These are phyloP conservation scores for Parnassius mnemosyne DNA, from an alignment of 2,888 invertebrate genomes.

Conservation along the genomic window DNA sequence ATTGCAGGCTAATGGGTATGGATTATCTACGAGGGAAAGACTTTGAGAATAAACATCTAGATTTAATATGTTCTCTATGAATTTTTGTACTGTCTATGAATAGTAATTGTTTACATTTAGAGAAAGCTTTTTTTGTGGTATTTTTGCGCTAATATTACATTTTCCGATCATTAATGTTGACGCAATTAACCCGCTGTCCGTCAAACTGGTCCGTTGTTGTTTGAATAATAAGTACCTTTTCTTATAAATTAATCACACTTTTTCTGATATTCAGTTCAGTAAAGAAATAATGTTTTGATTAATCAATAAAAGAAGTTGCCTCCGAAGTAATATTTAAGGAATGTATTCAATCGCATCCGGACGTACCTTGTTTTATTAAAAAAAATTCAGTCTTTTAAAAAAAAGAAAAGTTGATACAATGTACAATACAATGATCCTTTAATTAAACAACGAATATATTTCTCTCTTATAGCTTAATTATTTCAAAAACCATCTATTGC, in stretches of 20 bases:
- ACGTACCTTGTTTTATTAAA: too few relatives aligned
- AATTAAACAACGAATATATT: too few relatives aligned
- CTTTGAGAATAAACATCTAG: not conserved
- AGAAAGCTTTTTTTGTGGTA: constrained; percentile 29
- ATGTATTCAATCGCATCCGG: too few relatives aligned
- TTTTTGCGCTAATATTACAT: constrained; percentile 39
- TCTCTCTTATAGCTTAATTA: too few relatives aligned
- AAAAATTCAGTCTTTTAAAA: too few relatives aligned
- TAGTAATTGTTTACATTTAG: constrained; percentile 46
- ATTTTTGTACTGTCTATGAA: constrained; percentile 39
- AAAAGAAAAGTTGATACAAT: too few relatives aligned
- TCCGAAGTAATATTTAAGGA: too few relatives aligned
- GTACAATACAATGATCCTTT: too few relatives aligned
- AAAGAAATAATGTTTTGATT: too few relatives aligned
- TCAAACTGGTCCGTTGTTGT: constrained; percentile 39
- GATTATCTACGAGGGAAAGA: constrained; percentile 40
- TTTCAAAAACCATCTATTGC: too few relatives aligned
- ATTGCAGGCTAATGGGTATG: constrained; percentile 46
- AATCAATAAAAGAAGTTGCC: too few relatives aligned
- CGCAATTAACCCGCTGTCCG: constrained; percentile 51
- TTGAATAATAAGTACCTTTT: constrained; percentile 28
- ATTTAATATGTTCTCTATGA: constrained; percentile 35
- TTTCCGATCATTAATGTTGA: constrained; percentile 47
- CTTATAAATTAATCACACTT: constrained; percentile 29
- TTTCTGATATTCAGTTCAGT: constrained; percentile 6